Evolutionary conservation across 2,797 vertebrate genomes (phyloP).

Genomic region (Fringilla coelebs): DNA sequence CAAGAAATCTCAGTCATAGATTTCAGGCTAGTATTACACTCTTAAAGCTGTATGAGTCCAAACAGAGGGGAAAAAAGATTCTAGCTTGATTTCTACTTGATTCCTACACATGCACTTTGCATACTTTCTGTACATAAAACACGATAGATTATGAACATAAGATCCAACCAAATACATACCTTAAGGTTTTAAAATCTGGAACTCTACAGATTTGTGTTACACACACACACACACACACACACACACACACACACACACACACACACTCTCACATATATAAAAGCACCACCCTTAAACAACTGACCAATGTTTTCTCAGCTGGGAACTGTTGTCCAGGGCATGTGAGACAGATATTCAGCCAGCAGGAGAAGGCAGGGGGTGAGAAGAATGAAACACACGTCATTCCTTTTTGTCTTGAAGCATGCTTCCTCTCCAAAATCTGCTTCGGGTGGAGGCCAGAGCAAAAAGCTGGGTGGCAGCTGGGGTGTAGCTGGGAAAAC

Average conservation of each 20-base stretch:
- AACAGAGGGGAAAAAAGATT: not conserved
- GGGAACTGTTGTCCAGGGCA: not conserved
- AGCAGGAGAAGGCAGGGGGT: not conserved
- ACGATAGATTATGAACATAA: not conserved
- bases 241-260: no score
- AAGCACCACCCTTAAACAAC: not conserved
- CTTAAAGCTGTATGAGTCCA: not conserved
- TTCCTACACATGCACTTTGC: not conserved
- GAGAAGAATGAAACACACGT: not conserved
- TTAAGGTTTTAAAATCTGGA: not conserved
- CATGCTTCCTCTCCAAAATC: not conserved
- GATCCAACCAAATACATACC: not conserved
- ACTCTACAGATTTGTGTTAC: not conserved
- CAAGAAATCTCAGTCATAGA: not conserved
- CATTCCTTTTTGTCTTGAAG: not conserved
- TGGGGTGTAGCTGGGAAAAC: not conserved
- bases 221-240: no score
- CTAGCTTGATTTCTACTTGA: not conserved
- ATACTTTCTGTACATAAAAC: not conserved
- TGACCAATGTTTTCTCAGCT: not conserved
- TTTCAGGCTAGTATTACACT: not conserved
- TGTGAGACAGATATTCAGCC: not conserved
- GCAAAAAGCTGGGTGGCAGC: not conserved
- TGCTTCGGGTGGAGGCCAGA: fast-evolving
- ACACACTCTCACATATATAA: fast-evolving